Evolutionary conservation across 2,797 vertebrate species (phyloP), one percentile per base, ranked within the genome.

Genomic region (Sternotherus odoratus): DNA sequence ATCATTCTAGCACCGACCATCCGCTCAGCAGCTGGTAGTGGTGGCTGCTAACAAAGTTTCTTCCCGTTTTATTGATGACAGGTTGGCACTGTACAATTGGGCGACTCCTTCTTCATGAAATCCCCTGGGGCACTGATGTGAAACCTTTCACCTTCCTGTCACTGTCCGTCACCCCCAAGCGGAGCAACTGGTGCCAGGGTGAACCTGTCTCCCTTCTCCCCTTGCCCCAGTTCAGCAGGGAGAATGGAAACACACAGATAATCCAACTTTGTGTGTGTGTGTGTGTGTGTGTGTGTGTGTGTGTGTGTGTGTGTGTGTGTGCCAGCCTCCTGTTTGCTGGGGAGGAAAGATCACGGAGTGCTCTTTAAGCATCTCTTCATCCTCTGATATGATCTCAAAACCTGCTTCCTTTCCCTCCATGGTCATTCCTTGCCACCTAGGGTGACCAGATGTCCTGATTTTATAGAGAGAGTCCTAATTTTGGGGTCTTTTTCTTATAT

Each of bases 341-440:
- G n/a, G 36, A n/a, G 66, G 49, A 53, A 72, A 21, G 63, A 43
- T 50, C 10, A 69, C 4, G 36, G 57, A n/a, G n/a, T 30, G 9
- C 43, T 74, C 21, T 54, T 39, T 81, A 81, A 11, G 28, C 17
- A 85, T 26, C 7, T 2, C 26, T 77, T 74, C 69, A 46, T 74
- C 43, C 50, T 60, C 28, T 39, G 6, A 0, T 39, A 17, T 17
- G 36, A 74, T 36, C 75, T 1, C 28, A 39, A 49, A 7, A 26
- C 24, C 63, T 39, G 0, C 33, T 2, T 13, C 43, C 54, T 83
- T 87, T 46, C 72, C 12, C 8, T 46, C 2, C 11, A 0, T 0
- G 3, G 28, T 0, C 3, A 0, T 50, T 60, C 24, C 39, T 74
- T 4, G 12, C 24, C 12, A 11, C 39, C 39, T n/a, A n/a, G n/a